These are phyloP conservation scores for Desmophyllum pertusum DNA, from an alignment of 92 coral and sea anemone species.

Conservation along the genomic window DNA sequence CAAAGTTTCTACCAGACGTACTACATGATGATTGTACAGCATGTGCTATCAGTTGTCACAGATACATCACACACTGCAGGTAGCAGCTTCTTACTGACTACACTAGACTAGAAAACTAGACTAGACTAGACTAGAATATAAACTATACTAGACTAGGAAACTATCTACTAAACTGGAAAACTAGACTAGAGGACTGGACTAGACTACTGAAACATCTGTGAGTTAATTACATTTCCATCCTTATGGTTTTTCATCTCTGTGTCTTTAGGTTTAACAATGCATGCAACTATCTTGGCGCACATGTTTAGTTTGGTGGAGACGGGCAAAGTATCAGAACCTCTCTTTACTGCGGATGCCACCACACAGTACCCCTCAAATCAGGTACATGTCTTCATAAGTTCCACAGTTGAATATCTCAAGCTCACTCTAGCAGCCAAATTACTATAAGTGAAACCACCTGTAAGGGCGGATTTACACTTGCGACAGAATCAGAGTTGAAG, in stretches of 20 bases:
- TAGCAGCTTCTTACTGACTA: slow-evolving; percentile 8
- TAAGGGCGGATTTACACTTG: too few species aligned
- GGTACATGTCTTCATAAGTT: slow-evolving; percentile 45
- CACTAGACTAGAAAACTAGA: too few species aligned
- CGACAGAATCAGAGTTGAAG: too few species aligned
- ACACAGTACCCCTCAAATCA: slow-evolving; percentile 81
- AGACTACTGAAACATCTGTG: not conserved
- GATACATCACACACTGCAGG: slow-evolving; percentile 99
- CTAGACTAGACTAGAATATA: too few species aligned
- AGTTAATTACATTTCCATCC: not conserved
- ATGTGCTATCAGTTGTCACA: slow-evolving; percentile 93
- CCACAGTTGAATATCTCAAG: too few species aligned
- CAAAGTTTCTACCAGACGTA: slow-evolving; percentile 97
- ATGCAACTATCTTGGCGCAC: slow-evolving; percentile 97
- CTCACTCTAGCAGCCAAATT: too few species aligned
- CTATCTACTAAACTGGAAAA: too few species aligned
- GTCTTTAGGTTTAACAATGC: slow-evolving; percentile 84
- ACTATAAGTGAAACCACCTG: too few species aligned
- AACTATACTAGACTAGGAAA: too few species aligned
- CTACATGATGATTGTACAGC: slow-evolving; percentile 90
- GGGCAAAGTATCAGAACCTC: slow-evolving; percentile 81
- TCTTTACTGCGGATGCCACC: slow-evolving; percentile 64
- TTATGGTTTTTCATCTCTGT: too few species aligned
- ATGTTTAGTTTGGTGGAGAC: slow-evolving; percentile 95
- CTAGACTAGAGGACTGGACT: too few species aligned